Percentiles rank a stretch among this genome's conserved stretches.
These are phyloP conservation scores for Manacus vitellinus DNA, from an alignment of 2,113 vertebrate species.

Conservation along the genomic window DNA sequence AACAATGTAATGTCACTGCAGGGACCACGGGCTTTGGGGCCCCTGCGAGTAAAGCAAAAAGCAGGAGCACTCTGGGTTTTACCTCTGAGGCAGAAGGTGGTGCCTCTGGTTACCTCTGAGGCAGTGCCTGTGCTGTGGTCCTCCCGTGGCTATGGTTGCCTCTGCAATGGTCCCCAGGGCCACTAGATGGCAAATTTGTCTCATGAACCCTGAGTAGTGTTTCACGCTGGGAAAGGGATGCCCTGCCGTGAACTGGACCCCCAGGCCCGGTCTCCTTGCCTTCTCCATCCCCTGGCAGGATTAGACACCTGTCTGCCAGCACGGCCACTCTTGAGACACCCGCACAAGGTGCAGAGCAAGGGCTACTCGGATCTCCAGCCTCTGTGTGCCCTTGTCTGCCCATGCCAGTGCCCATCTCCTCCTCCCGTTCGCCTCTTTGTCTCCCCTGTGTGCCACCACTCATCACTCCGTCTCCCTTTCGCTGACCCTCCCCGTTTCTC, in stretches of 20 bases:
- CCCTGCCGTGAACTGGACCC: rapidly evolving
- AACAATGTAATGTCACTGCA: neutral
- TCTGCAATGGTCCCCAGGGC: slow-evolving; percentile 43
- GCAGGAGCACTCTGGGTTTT: neutral
- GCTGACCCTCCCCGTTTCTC: neutral
- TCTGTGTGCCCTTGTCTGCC: neutral
- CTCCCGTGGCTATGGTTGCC: neutral
- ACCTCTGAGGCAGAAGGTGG: neutral
- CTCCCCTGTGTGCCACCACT: neutral
- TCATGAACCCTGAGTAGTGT: neutral
- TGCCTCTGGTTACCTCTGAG: too few relatives aligned
- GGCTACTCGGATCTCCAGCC: neutral
- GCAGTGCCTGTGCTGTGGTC: rapidly evolving
- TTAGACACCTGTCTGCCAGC: neutral
- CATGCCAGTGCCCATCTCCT: neutral
- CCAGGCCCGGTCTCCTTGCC: neutral
- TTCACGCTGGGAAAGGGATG: neutral
- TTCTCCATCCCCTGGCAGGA: neutral
- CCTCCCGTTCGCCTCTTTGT: neutral
- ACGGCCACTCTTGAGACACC: rapidly evolving
- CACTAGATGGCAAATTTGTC: slow-evolving; percentile 64
- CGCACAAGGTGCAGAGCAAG: neutral
- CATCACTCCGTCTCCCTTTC: neutral
- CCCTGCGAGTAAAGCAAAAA: neutral
- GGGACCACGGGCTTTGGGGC: neutral